phyloP scores from a whole-genome alignment of 2,797 vertebrate species.

The Microctenopoma stevenorrisi region DNA sequence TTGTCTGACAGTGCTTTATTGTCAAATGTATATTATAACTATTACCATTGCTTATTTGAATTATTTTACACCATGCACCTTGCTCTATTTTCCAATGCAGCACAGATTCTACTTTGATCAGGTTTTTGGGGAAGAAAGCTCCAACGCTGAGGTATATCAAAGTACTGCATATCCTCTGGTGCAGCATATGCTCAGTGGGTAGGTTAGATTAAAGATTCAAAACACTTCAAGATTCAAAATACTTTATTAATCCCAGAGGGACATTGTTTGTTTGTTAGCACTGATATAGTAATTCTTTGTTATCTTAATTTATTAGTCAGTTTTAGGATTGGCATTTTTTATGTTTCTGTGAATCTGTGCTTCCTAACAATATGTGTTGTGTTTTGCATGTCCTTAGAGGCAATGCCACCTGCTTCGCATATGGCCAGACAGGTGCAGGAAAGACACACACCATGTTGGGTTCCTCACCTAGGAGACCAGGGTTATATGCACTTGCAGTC shows the following conservation, averaged over 20 bases:
- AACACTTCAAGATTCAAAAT: too few relatives aligned
- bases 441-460: slow-evolving; percentile 96
- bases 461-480: slow-evolving; percentile 82
- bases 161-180: slow-evolving; percentile 91
- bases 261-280: not conserved
- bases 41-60: not conserved
- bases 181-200: slow-evolving; percentile 92
- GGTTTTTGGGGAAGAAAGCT: slow-evolving; percentile 90
- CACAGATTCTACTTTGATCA: slow-evolving; percentile 94
- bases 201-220: slow-evolving; percentile 40
- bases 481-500: slow-evolving; percentile 89
- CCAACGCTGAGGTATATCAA: slow-evolving; percentile 90
- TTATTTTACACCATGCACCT: not conserved
- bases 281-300: not conserved
- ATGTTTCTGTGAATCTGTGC: not conserved
- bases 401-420: slow-evolving; percentile 93
- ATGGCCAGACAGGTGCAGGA: slow-evolving; percentile 93
- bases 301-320: not conserved
- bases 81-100: slow-evolving; percentile 80
- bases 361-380: slow-evolving; percentile 15
- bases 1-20: not conserved
- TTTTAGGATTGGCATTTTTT: not conserved
- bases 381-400: slow-evolving; percentile 78
- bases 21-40: not conserved
- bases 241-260: too few relatives aligned